phyloP scores from a whole-genome alignment of 2,113 vertebrate genomes.

The Marcusenius ussheri region DNA sequence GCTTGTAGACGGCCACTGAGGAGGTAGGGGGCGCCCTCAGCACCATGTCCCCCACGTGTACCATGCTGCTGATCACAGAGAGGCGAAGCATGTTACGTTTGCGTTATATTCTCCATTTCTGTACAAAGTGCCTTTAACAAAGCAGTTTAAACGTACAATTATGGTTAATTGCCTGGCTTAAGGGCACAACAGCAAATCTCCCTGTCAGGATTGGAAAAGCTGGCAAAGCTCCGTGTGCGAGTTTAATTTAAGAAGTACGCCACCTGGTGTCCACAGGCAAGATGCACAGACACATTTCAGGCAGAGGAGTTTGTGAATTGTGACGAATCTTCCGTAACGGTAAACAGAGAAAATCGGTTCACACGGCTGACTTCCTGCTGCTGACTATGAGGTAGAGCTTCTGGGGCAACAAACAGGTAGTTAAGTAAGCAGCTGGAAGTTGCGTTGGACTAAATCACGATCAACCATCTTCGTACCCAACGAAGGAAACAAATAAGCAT shows the following conservation, averaged over 20 bases:
- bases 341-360: not conserved
- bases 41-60: conserved; percentile 49
- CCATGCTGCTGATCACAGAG: conserved; percentile 32
- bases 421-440: not conserved
- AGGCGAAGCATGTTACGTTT: conserved; percentile 18
- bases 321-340: not conserved
- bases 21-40: conserved; percentile 46
- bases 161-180: not conserved
- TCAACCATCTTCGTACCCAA: not conserved
- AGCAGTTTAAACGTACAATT: not conserved
- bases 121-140: not conserved
- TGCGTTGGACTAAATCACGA: not conserved
- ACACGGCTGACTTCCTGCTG: not conserved
- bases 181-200: not conserved
- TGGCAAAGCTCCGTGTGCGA: not conserved
- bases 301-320: not conserved
- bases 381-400: not conserved
- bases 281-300: not conserved
- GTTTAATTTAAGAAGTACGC: not conserved
- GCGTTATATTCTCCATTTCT: not conserved
- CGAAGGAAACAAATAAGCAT: not conserved
- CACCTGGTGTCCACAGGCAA: not conserved
- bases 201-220: not conserved
- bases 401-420: not conserved
- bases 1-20: conserved; percentile 54